Base-by-base conservation (phyloP, 2,888 invertebrate species). In the Listrodromus nycthemerus region DNA sequence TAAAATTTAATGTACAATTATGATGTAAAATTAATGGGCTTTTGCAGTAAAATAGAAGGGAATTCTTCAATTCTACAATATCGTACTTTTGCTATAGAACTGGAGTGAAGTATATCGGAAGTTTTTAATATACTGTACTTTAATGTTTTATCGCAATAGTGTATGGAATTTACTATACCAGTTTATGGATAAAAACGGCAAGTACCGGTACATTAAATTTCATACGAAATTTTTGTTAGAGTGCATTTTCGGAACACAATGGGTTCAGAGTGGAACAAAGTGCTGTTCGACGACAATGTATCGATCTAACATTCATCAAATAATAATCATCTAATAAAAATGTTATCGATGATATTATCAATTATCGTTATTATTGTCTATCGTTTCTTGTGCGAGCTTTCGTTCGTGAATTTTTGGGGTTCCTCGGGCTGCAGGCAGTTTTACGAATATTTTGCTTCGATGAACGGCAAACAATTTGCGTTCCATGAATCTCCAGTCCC, bases 401-500 rank as follows among this genome's bases (percentile, higher is more conserved):
- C 27, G 88, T 89, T 50, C 86, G 86, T 7, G 80, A 82, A 19
- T 58, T 86, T 33, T 83, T 88, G 10, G 19, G 67, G 65, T 58
- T 85, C 83, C 86, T 86, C n/a, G 89, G 80, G 86, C 81, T 88
- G 10, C 81, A 83, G 55, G 90, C 81, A 21, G 87, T 80, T 67
- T 83, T 86, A 6, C 73, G 70, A 37, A 80, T 41, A 80, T 76
- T 87, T 77, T 86, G 80, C 58, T 86, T 91, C n/a, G 87, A 52
- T n/a, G 87, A 87, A 65, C 88, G 89, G 33, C 85, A 80, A 16
- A 77, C 85, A 41, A 92, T 89, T 19, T 89, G 89, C 45, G 86
- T 92, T n/a, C 91, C 92, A 33, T 89, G 89, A 82, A 92, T 88
- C 85, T 90, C 89, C 45, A 92, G 83, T 63, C 80, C 78, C 27